Conservation (phyloP, 2,113 vertebrate species). For the Python bivittatus region DNA sequence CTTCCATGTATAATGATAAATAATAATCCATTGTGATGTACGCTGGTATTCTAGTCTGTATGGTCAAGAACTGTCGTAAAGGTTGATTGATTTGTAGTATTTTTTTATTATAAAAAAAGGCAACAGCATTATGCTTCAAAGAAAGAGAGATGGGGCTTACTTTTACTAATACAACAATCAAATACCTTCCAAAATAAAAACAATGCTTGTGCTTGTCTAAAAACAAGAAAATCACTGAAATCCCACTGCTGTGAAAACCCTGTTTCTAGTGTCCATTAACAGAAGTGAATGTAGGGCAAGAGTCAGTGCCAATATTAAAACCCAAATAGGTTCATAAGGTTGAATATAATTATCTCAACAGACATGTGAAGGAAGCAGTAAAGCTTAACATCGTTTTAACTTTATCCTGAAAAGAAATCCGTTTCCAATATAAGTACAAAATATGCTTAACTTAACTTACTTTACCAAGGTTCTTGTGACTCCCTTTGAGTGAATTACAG, state of each 20-base stretch:
- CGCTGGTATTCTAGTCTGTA: background rate
- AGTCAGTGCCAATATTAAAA: background rate
- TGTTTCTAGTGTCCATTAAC: background rate
- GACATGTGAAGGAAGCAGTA: background rate
- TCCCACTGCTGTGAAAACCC: background rate
- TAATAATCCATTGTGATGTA: background rate
- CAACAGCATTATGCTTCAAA: background rate
- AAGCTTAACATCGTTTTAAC: background rate
- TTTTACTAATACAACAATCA: background rate
- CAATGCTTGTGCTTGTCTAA: background rate
- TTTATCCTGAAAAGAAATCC: background rate
- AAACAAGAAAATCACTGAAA: background rate
- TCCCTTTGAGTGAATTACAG: background rate
- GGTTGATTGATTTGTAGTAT: background rate
- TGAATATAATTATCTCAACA: background rate
- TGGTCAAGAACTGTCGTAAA: background rate
- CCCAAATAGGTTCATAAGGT: background rate
- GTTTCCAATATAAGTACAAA: background rate
- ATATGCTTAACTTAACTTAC: background rate
- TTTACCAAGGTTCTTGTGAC: background rate
- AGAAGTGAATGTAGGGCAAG: background rate
- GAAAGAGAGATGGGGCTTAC: background rate
- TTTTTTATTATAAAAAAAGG: too few relatives aligned
- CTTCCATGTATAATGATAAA: background rate
- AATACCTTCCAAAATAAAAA: background rate